Evolutionary conservation across 1,140 invertebrate species (phyloP).

Genomic region (Eupeodes corollae): DNA sequence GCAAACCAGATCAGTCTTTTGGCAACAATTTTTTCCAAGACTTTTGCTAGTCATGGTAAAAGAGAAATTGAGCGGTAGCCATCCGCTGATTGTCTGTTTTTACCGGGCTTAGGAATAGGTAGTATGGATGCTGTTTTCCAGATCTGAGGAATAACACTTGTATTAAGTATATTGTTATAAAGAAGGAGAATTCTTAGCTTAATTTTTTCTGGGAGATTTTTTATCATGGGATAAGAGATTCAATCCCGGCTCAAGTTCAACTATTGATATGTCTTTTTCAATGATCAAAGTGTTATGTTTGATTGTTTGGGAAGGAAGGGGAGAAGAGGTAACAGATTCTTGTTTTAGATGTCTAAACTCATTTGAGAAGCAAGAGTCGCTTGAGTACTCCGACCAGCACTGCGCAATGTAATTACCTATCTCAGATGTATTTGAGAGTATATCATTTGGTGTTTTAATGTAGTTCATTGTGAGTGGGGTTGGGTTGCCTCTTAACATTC

Average conservation of each 20-base stretch:
- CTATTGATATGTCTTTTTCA: background rate
- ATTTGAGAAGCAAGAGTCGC: too few species aligned
- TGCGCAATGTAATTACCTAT: too few species aligned
- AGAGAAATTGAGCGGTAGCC: conserved; percentile 17
- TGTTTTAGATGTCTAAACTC: background rate
- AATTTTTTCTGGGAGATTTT: background rate
- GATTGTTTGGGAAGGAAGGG: background rate
- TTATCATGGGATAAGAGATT: background rate
- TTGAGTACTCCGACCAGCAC: too few species aligned
- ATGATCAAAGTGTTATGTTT: too few species aligned
- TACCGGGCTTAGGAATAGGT: conserved; percentile 13
- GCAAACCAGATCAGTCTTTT: conserved; percentile 5
- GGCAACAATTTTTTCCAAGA: conserved; percentile 13
- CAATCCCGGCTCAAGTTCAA: background rate
- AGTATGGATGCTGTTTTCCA: conserved; percentile 23
- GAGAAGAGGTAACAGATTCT: background rate
- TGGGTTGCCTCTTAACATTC: too few species aligned
- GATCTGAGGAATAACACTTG: too few species aligned
- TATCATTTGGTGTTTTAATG: too few species aligned
- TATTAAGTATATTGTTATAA: background rate
- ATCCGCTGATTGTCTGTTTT: conserved; percentile 4
- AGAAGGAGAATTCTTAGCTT: background rate
- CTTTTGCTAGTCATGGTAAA: conserved; percentile 10
- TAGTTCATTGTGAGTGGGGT: too few species aligned
- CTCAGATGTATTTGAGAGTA: too few species aligned